Evolutionary conservation across 2,113 vertebrate species (phyloP), one percentile per base, ranked within the genome.

Genomic region (Oryzias javanicus): DNA sequence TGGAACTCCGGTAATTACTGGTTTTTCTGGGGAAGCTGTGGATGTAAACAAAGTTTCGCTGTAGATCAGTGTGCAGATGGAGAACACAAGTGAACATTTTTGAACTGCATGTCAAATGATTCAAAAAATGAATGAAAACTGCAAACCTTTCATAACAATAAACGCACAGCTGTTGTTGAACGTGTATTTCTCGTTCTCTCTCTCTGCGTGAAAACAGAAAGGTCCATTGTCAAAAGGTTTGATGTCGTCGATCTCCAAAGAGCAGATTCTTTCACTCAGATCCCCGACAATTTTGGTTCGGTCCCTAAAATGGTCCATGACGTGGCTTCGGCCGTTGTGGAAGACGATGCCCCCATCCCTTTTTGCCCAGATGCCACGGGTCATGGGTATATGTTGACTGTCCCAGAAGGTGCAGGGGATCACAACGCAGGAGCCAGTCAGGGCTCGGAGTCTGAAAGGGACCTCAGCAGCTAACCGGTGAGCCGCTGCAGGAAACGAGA

Each of bases 81-180:
- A 2, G 40, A 55, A 27, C 0, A 12, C 6, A 10, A 35, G 8
- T 8, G 8, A 1, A 12, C 8, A 12, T 35, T 10, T 12, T 35
- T 35, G 10, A 35, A 35, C 35, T 35, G 35, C 3, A 1, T 35
- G 19, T 49, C 51, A 0, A 55, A 40, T 14, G 5, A 29, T 20
- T 0, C 0, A 27, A 42, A 5, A n/a, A 16, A 16, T 27, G 4
- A 15, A 1, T 13, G 22, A 24, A 48, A 10, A 44, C n/a, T 49
- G 6, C 55, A 17, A 7, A 90, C 85, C 84, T 74, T 67, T 86
- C 84, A 90, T 85, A 1, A 78, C 22, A 57, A 88, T 67, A 55
- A 89, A 89, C 4, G 85, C 83, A 25, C 84, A 88, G 74, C 84
- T 87, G 60, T 85, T 80, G 72, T 81, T 87, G 62, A 85, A 89